Base-by-base conservation (phyloP, 1,140 invertebrate genomes). In the Papilio glaucus region DNA sequence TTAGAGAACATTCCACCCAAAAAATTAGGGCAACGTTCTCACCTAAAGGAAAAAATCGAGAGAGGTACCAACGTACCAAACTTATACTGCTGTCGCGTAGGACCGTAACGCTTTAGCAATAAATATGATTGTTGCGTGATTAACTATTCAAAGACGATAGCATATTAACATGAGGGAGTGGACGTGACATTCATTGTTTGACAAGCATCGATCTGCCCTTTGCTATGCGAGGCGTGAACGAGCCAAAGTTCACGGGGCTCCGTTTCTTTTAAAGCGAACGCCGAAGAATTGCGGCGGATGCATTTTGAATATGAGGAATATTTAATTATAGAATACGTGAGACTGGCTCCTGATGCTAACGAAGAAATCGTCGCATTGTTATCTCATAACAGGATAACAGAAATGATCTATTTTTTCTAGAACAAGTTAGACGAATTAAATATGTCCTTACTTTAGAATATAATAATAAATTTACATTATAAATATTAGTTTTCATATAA, bases 161-260 rank as follows among this genome's bases (percentile, higher is more conserved):
- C 67, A 69, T 69, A 69, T 69, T 69, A 69, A 69, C 42, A 69
- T 69, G 67, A 69, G 67, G 67, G 67, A 69, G 67, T 69, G 67
- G 67, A 69, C 86, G 80, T 92, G 89, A 90, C 90, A 92, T 92
- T 92, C 90, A 91, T 92, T 92, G 90, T 92, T 91, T 92, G 90
- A 92, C 88, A 89, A 87, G 81, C 88, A 91, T 91, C 89, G 89
- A 91, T 91, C 89, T 91, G 87, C 80, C 86, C 86, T 91, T 88
- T 88, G 87, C 78, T 80, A 83, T 84, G 76, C 84, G 87, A 89
- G 84, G 86, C 88, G 87, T 87, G 84, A 89, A 87, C 71, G 75
- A 82, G 80, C 71, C 77, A 82, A 85, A 85, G 86, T 90, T 90
- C 86, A 87, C 72, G 76, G 77, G 62, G 62, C 72, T 72, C 67